Conservation (phyloP, 2,797 vertebrate species). For the Tragelaphus oryx region DNA sequence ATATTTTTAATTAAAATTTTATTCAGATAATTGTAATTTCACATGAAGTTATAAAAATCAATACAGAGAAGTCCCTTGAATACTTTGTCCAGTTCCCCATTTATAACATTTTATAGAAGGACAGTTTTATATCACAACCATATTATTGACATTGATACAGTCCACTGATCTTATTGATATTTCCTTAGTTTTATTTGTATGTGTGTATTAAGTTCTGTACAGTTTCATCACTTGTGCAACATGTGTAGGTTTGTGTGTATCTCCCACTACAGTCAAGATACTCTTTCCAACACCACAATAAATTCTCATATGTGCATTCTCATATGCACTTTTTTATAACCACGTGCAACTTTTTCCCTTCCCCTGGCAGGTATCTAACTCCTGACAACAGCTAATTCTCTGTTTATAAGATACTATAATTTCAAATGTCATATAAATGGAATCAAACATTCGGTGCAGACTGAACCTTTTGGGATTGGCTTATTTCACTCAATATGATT, state of each 20-base stretch:
- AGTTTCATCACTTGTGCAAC: not conserved
- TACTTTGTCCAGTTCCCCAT: not conserved
- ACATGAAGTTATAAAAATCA: not conserved
- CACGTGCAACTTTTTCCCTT: not conserved
- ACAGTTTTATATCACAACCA: not conserved
- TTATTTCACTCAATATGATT: not conserved
- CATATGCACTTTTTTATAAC: not conserved
- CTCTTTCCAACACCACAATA: not conserved
- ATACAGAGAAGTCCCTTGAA: not conserved
- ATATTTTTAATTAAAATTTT: not conserved
- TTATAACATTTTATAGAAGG: not conserved
- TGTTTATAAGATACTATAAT: not conserved
- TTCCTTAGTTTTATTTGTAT: not conserved
- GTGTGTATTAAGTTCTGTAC: not conserved
- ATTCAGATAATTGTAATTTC: not conserved
- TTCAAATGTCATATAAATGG: not conserved
- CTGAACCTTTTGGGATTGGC: not conserved
- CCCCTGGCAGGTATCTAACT: not conserved
- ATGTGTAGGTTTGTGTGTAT: not conserved
- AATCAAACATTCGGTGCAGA: not conserved
- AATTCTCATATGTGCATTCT: not conserved
- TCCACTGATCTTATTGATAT: not conserved
- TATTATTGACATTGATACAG: not conserved
- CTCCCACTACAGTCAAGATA: not conserved
- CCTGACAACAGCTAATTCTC: not conserved